These are phyloP conservation scores for Clarias gariepinus DNA, from an alignment of 2,113 vertebrate species.

Conservation along the genomic window DNA sequence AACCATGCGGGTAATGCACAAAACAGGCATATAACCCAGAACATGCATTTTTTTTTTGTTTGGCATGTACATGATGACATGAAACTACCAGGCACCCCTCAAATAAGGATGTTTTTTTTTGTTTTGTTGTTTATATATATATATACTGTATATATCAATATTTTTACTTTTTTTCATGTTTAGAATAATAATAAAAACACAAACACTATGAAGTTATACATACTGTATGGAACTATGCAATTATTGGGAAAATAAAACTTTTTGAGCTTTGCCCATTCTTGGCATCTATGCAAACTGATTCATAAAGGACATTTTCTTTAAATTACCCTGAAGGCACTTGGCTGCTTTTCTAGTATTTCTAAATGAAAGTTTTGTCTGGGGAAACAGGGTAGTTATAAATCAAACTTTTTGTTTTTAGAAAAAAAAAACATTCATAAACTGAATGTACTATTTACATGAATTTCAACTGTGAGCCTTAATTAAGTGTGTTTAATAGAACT, in stretches of 20 bases:
- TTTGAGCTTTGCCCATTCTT: background rate
- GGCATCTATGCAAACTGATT: background rate
- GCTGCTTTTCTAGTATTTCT: background rate
- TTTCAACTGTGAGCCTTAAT: background rate
- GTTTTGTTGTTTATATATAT: background rate
- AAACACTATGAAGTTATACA: background rate
- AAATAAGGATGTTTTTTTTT: background rate
- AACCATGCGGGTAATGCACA: background rate
- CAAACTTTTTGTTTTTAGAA: background rate
- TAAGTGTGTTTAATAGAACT: background rate
- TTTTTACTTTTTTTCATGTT: background rate
- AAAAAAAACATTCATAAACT: background rate
- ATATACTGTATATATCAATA: no score
- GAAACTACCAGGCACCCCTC: background rate
- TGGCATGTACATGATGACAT: background rate
- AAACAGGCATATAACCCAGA: background rate
- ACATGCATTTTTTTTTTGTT: constrained; percentile 6
- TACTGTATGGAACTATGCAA: background rate
- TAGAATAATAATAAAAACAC: background rate
- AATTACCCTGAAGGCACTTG: background rate
- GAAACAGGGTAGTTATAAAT: background rate
- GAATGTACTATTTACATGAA: background rate
- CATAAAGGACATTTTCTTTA: background rate
- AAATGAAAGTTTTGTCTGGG: background rate
- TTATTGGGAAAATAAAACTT: background rate